phyloP scores from a whole-genome alignment of 2,797 vertebrate genomes.

The Galago senegalensis region DNA sequence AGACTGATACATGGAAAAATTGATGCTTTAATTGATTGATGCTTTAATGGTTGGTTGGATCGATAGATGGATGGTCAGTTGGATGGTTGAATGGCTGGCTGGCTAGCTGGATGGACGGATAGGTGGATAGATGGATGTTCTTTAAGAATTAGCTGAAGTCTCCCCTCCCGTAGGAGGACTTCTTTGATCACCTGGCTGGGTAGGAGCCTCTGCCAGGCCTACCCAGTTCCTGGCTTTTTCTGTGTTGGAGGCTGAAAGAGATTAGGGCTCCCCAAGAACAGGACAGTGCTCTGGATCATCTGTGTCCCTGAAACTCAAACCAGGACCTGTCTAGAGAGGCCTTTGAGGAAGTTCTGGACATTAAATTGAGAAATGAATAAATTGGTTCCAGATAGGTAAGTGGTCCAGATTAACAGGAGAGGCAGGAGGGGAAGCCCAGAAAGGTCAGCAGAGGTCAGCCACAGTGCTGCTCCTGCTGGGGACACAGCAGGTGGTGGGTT shows the following conservation, averaged over 20 bases:
- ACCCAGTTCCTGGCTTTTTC: neutral
- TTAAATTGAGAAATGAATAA: neutral
- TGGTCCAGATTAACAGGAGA: neutral
- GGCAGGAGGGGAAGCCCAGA: neutral
- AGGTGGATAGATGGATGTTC: neutral
- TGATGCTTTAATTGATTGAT: neutral
- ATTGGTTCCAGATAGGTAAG: neutral
- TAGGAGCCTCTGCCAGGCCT: neutral
- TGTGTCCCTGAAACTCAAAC: neutral
- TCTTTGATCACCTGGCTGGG: neutral
- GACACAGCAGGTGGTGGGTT: accelerated
- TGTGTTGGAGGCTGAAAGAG: neutral
- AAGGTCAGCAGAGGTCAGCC: too few species aligned
- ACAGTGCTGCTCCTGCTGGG: neutral
- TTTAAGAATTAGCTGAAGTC: neutral
- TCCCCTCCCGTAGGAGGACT: neutral
- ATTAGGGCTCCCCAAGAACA: neutral
- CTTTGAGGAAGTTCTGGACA: neutral
- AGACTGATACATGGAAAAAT: neutral
- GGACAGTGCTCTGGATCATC: neutral
- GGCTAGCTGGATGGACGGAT: neutral
- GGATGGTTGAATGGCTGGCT: neutral
- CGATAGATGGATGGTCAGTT: neutral
- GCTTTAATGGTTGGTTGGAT: neutral
- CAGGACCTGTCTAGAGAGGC: neutral